Evolutionary conservation across 2,888 invertebrate genomes (phyloP), one percentile per base, ranked within the genome.

Genomic region (Galeruca laticollis): DNA sequence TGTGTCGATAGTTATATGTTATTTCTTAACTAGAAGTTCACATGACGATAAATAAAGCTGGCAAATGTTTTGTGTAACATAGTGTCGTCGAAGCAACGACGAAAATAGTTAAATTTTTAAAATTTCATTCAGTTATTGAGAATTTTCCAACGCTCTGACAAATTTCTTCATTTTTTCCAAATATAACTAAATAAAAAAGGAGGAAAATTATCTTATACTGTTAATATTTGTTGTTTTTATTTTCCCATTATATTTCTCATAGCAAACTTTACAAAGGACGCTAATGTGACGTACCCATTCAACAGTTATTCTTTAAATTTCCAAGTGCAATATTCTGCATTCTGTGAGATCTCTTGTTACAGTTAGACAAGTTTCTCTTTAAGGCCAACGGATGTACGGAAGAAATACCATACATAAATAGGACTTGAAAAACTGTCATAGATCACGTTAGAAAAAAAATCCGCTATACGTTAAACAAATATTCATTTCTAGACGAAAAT

Each of bases 231-330:
- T n/a, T n/a, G n/a, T n/a, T n/a, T n/a, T n/a, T n/a, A n/a, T n/a
- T n/a, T n/a, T n/a, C n/a, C n/a, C n/a, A n/a, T 26, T 5, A 5
- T 26, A 26, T 5, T 5, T 26, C 5, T 26, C 5, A 26, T 15
- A 9, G 18, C 15, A 6, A 15, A 18, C 6, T 15, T 9, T 15
- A 47, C 15, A 13, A 31, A n/a, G 31, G 10, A 35, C 56, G 56
- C 56, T 33, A 11, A 57, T 57, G 56, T 35, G 11, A 18, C 35
- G 59, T 43, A 60, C 57, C 54, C 64, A 64, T 72, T 64, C 68
- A 61, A 69, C 69, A 67, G 72, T 65, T 72, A 56, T 69, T 73
- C 69, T 62, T 60, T 62, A 63, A 67, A 70, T 69, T 70, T 60
- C 61, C 68, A 56, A 18, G 68, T 61, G 64, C 63, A 33, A 67